These are phyloP conservation scores for Hydractinia symbiolongicarpus DNA, from an alignment of 30 jellyfish, hydroid and myxozoan species.

Conservation along the genomic window DNA sequence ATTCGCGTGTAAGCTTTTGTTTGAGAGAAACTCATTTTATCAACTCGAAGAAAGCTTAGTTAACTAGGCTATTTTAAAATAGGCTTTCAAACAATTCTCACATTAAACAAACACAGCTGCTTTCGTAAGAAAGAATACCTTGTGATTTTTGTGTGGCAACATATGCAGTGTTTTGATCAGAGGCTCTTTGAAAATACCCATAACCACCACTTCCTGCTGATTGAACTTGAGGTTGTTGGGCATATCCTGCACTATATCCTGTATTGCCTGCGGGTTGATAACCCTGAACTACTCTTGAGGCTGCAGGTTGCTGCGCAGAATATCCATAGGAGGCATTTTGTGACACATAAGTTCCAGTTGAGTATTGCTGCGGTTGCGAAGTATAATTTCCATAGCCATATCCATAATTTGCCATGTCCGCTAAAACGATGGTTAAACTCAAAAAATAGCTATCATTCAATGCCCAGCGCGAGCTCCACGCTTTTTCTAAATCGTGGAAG, in stretches of 20 bases:
- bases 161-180: conserved; percentile 24
- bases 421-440: background rate
- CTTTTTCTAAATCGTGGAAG: too few species aligned
- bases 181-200: conserved; percentile 36
- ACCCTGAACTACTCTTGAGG: conserved; percentile 47
- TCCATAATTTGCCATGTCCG: conserved; percentile 82
- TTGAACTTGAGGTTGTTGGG: conserved; percentile 53
- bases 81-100: too few species aligned
- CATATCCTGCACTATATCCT: conserved; percentile 62
- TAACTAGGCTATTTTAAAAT: too few species aligned
- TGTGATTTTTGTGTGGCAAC: conserved; percentile 34
- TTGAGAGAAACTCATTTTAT: too few species aligned
- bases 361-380: conserved; percentile 71
- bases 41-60: too few species aligned
- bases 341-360: conserved; percentile 56
- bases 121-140: background rate
- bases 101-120: too few species aligned
- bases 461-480: too few species aligned
- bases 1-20: too few species aligned
- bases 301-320: conserved; percentile 24
- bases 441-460: too few species aligned
- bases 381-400: conserved; percentile 76
- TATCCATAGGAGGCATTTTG: conserved; percentile 68
- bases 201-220: conserved; percentile 32
- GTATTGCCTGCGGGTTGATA: conserved; percentile 39